These are phyloP conservation scores for Nemoura dubitans DNA, from an alignment of 2,888 invertebrate genomes.

Conservation along the genomic window DNA sequence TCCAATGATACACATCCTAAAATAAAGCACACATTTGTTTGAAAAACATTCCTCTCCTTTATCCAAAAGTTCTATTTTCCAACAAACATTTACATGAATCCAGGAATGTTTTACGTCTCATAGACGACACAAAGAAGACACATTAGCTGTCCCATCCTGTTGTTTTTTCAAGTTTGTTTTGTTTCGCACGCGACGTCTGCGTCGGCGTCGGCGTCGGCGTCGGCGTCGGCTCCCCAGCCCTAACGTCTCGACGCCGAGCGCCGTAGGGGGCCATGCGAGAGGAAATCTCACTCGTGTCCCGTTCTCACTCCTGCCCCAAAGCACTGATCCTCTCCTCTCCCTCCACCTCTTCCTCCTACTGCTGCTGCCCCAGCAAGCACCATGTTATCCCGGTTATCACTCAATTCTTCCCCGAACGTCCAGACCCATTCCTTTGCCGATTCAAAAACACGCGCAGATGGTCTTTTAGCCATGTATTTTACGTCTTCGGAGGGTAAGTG, in stretches of 20 bases:
- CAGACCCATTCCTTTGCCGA: neutral
- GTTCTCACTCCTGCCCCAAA: neutral
- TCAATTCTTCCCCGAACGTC: neutral
- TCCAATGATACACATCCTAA: neutral
- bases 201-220: neutral
- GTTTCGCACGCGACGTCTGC: neutral
- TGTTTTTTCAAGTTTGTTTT: slow-evolving; percentile 25
- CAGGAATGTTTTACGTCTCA: slow-evolving; percentile 21
- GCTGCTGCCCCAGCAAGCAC: neutral
- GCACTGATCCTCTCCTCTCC: neutral
- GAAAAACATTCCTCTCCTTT: neutral
- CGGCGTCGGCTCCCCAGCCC: slow-evolving; percentile 13
- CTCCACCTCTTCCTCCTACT: no score
- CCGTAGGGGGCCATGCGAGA: slow-evolving; percentile 17
- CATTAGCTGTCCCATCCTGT: neutral
- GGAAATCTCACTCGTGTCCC: slow-evolving; percentile 20
- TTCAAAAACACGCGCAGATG: neutral
- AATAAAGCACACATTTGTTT: neutral
- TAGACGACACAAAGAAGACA: slow-evolving; percentile 20
- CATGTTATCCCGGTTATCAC: slow-evolving; percentile 2
- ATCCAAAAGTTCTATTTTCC: neutral
- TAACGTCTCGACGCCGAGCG: slow-evolving; percentile 22
- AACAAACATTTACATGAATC: slow-evolving; percentile 16
- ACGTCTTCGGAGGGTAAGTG: neutral
- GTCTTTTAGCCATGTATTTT: slow-evolving; percentile 4